Percentiles rank a stretch among this genome's conserved stretches.
Conservation (phyloP, 2,113 vertebrate species). For the Rutilus rutilus region DNA sequence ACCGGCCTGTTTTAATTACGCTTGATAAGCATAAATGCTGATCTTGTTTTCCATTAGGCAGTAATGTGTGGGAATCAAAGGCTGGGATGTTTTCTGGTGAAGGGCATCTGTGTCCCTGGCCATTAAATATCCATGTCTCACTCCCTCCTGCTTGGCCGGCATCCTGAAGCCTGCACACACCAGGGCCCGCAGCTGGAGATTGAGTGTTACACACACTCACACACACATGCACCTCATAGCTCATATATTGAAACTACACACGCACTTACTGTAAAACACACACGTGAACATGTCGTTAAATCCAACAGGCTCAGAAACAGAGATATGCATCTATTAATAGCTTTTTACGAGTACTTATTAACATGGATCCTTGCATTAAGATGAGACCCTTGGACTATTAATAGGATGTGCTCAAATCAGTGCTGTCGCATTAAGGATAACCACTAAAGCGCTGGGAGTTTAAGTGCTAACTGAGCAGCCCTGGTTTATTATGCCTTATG, state of each 20-base stretch:
- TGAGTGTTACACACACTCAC: slow-evolving; percentile 22
- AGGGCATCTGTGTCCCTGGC: slow-evolving; percentile 50
- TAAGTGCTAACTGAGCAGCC: slow-evolving; percentile 75
- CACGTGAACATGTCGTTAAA: slow-evolving; percentile 29
- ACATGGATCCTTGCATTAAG: slow-evolving; percentile 62
- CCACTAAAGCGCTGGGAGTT: slow-evolving; percentile 71
- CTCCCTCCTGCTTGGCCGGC: slow-evolving; percentile 18
- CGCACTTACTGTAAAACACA: slow-evolving; percentile 10
- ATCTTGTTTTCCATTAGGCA: slow-evolving; percentile 55
- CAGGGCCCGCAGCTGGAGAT: neutral
- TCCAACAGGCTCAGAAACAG: slow-evolving; percentile 28
- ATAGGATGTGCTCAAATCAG: slow-evolving; percentile 77
- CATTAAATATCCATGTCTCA: slow-evolving; percentile 61
- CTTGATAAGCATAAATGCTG: slow-evolving; percentile 55
- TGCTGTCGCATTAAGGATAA: slow-evolving; percentile 75
- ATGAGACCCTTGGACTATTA: slow-evolving; percentile 74
- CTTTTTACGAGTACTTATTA: slow-evolving; percentile 67
- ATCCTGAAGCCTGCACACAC: slow-evolving; percentile 12
- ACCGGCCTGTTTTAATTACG: slow-evolving; percentile 49
- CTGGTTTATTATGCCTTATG: slow-evolving; percentile 81
- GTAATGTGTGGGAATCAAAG: slow-evolving; percentile 56
- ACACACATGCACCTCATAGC: slow-evolving; percentile 24
- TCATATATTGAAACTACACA: slow-evolving; percentile 37
- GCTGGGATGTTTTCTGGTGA: slow-evolving; percentile 37
- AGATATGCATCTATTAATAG: slow-evolving; percentile 73